Evolutionary conservation across 2,113 vertebrate species (phyloP).

Genomic region (Struthio camelus): DNA sequence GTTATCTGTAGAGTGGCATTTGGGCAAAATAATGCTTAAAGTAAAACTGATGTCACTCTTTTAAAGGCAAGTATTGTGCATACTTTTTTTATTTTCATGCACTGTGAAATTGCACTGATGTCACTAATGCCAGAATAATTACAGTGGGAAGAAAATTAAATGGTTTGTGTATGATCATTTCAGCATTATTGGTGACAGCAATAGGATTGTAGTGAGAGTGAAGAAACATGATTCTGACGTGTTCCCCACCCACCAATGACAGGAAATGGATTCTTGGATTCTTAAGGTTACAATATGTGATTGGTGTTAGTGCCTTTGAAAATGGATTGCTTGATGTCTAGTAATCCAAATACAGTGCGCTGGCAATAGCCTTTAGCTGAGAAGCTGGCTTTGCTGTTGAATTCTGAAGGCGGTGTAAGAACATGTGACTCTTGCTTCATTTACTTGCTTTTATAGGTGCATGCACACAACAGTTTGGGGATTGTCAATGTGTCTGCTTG

Average conservation of each 20-base stretch:
- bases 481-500: neutral
- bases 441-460: neutral
- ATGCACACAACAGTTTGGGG: neutral
- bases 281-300: neutral
- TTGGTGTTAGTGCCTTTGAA: neutral
- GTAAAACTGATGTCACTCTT: neutral
- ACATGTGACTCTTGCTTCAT: neutral
- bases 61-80: too few species aligned
- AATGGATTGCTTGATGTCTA: neutral
- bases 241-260: neutral
- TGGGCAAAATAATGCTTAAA: neutral
- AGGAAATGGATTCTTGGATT: neutral
- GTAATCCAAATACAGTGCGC: neutral
- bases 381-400: neutral
- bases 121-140: neutral
- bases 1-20: neutral
- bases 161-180: neutral
- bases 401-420: neutral
- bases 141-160: neutral
- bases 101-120: neutral
- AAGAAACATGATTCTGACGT: neutral
- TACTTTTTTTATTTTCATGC: neutral
- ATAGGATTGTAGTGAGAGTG: neutral
- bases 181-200: neutral
- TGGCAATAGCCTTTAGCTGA: neutral